These are phyloP conservation scores for Leucosticte australis DNA, from an alignment of 2,113 vertebrate genomes.

Conservation along the genomic window DNA sequence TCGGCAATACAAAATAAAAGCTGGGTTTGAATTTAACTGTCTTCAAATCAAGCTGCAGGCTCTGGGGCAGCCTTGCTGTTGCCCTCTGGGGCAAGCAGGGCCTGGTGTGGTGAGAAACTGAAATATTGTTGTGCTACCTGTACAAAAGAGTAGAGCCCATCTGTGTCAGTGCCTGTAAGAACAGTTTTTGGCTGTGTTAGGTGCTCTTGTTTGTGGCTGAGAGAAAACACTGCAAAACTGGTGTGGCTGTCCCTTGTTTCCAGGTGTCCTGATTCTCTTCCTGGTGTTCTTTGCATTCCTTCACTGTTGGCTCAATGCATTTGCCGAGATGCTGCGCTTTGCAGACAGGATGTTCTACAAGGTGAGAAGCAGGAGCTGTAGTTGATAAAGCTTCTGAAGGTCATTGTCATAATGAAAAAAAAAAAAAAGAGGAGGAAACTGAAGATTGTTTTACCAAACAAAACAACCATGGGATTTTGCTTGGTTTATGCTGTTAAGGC, in stretches of 20 bases:
- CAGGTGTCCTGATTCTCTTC: slow-evolving; percentile 79
- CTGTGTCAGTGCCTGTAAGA: neutral
- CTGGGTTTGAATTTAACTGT: neutral
- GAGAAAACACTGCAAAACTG: neutral
- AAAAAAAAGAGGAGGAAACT: neutral
- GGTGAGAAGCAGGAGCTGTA: slow-evolving; percentile 44
- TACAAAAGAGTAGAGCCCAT: neutral
- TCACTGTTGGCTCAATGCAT: slow-evolving; percentile 81
- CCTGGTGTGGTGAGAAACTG: neutral
- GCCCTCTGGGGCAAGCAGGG: neutral
- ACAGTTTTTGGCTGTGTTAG: neutral
- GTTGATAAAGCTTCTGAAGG: neutral
- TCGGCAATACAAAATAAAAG: neutral
- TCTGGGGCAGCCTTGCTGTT: neutral
- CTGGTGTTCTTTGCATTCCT: slow-evolving; percentile 79
- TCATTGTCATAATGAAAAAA: neutral
- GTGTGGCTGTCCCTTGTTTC: neutral
- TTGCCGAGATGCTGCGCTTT: slow-evolving; percentile 86
- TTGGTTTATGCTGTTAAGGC: neutral
- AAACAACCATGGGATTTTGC: neutral
- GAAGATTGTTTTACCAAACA: neutral
- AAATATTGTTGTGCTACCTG: neutral
- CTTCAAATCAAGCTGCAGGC: neutral
- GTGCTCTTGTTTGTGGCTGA: neutral
- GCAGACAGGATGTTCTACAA: slow-evolving; percentile 87